phyloP scores from a whole-genome alignment of 1,140 invertebrate genomes.

The Musca vetustissima region DNA sequence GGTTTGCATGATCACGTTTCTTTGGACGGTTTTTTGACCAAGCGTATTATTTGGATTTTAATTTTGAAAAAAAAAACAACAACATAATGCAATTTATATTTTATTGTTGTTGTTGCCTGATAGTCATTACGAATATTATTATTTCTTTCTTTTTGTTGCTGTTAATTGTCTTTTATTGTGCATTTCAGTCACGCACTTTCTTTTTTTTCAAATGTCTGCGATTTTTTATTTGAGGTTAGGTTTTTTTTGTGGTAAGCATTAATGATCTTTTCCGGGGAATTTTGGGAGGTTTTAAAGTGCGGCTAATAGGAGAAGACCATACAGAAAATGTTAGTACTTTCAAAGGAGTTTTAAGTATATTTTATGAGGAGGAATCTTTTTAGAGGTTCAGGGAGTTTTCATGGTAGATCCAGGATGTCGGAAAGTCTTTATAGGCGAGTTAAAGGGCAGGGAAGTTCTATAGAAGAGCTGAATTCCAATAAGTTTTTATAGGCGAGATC shows the following conservation, averaged over 20 bases:
- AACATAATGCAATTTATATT: slow-evolving; percentile 15
- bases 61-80: not conserved
- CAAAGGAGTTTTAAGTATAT: too few relatives aligned
- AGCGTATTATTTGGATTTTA: not conserved
- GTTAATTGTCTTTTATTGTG: not conserved
- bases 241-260: not conserved
- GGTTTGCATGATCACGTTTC: slow-evolving; percentile 1
- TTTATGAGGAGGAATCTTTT: too few relatives aligned
- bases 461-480: too few relatives aligned
- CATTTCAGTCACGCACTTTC: slow-evolving; percentile 11
- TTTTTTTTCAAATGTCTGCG: not conserved
- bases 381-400: too few relatives aligned
- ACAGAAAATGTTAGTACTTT: too few relatives aligned
- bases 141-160: not conserved
- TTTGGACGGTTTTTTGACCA: not conserved
- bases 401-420: too few relatives aligned
- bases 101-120: not conserved
- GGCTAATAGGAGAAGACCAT: too few relatives aligned
- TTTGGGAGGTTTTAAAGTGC: too few relatives aligned
- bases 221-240: not conserved
- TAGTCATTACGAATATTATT: not conserved
- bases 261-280: slow-evolving; percentile 9
- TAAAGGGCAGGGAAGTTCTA: too few relatives aligned
- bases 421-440: too few relatives aligned
- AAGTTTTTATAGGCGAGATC: too few relatives aligned